Evolutionary conservation across 92 coral and sea anemone genomes (phyloP).

Genomic region (Actinostola sp.): DNA sequence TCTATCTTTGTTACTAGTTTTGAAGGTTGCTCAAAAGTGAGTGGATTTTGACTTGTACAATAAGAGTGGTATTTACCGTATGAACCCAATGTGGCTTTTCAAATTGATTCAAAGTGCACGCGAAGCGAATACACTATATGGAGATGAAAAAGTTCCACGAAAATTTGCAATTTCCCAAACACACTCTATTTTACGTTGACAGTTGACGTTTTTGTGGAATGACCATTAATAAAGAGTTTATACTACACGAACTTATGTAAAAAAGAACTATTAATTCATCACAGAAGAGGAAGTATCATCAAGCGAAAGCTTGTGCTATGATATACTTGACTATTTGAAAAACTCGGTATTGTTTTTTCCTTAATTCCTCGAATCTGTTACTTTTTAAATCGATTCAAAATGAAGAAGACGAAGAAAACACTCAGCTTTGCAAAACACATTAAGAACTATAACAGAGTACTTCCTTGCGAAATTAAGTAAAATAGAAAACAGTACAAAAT

Average conservation of each 20-base stretch:
- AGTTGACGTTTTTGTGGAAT: background rate
- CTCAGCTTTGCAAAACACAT: background rate
- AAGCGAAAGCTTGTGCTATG: no score
- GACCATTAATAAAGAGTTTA: background rate
- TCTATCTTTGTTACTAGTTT: background rate
- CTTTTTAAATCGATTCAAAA: no score
- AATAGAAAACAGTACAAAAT: no score
- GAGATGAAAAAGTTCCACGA: background rate
- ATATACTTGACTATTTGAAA: no score
- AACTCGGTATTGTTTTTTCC: no score
- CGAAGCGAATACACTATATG: background rate
- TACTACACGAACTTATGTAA: background rate
- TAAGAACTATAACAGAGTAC: no score
- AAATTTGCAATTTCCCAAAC: background rate
- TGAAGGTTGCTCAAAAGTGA: constrained; percentile 3
- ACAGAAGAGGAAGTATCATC: background rate
- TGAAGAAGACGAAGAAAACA: background rate
- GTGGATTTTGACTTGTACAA: background rate
- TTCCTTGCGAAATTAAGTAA: no score
- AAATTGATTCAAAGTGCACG: constrained; percentile 4
- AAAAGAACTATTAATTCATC: background rate
- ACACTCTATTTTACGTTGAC: background rate
- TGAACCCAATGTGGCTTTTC: background rate
- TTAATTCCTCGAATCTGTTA: no score
- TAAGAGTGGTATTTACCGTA: constrained; percentile 2